Percentiles rank a stretch among this genome's conserved stretches.
These are phyloP conservation scores for Elanoides forficatus DNA, from an alignment of 2,113 vertebrate species.

Conservation along the genomic window DNA sequence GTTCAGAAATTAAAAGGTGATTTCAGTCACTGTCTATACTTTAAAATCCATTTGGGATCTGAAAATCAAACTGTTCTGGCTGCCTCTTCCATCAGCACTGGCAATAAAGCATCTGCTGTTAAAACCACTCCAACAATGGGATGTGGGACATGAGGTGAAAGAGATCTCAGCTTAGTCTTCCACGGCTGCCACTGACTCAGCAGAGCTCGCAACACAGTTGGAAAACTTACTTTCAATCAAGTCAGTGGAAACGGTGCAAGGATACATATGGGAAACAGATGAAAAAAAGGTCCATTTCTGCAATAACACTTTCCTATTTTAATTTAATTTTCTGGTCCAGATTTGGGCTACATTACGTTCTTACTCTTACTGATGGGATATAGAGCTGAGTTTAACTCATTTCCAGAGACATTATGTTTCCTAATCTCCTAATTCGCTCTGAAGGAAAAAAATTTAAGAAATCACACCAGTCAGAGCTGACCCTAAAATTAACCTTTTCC, in stretches of 20 bases:
- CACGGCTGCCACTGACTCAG: rapidly evolving
- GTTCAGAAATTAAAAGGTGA: not conserved
- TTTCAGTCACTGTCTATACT: not conserved
- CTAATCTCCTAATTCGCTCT: not conserved
- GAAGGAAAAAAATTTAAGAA: not conserved
- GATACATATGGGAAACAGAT: not conserved
- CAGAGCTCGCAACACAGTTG: not conserved
- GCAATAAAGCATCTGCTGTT: not conserved
- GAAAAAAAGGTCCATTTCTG: not conserved
- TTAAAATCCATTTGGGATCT: not conserved
- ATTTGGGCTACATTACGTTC: not conserved
- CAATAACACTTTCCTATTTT: not conserved
- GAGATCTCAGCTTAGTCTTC: not conserved
- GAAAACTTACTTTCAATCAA: not conserved
- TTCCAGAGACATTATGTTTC: not conserved
- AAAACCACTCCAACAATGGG: not conserved
- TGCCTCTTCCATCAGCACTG: not conserved
- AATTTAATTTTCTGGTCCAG: not conserved
- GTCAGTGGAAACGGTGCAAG: not conserved
- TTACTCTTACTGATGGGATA: not conserved
- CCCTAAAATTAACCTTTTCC: not conserved
- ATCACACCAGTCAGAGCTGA: not conserved
- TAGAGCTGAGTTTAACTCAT: not conserved
- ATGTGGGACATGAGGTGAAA: not conserved
- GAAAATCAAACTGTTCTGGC: not conserved